Evolutionary conservation across 2,113 vertebrate species (phyloP), one percentile per base, ranked within the genome.

Genomic region (Pseudolaguvia tuberculata): DNA sequence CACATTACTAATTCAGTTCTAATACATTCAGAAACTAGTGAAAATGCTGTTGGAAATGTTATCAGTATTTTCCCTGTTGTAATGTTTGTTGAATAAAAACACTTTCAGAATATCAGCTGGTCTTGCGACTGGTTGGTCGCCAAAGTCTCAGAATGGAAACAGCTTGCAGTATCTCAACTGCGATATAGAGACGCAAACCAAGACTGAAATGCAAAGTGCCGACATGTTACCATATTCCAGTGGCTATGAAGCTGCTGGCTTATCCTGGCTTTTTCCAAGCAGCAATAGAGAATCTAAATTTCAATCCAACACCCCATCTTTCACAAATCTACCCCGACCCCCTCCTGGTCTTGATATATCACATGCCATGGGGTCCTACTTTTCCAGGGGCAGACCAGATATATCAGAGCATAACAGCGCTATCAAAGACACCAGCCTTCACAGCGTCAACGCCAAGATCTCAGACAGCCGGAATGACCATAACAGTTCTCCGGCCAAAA

Each of bases 91-190:
- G 63, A 47, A 59, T 23, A 14, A 53, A 8, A 72, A 77, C 56
- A 70, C 47, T 74, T 72, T 83, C 85, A 95, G 93, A 88, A 87
- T 76, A 42, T 88, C 90, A 66, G 83, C 92, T 79, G 87, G 70
- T 79, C 79, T 91, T 83, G 95, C 91, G 81, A 85, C 92, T 1
- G 75, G 88, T 29, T 96, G 94, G 95, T 91, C 93, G 56, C 72
- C 88, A 74, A 92, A 89, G 8, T 77, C 88, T 1, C 48, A 78
- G 81, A 91, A 83, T 75, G 85, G 90, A 65, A 74, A 88, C 73
- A 89, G 90, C 65, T 65, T 85, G 47, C 91, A 92, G 2, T 89
- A 92, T 59, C 82, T 91, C 71, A 70, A 91, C 79, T 85, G 90
- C 72, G 93, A 94, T 71, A 72, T 76, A 27, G 91, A 92, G 89